phyloP scores from a whole-genome alignment of 2,797 vertebrate genomes.

The Paramormyrops hopkinsi region DNA sequence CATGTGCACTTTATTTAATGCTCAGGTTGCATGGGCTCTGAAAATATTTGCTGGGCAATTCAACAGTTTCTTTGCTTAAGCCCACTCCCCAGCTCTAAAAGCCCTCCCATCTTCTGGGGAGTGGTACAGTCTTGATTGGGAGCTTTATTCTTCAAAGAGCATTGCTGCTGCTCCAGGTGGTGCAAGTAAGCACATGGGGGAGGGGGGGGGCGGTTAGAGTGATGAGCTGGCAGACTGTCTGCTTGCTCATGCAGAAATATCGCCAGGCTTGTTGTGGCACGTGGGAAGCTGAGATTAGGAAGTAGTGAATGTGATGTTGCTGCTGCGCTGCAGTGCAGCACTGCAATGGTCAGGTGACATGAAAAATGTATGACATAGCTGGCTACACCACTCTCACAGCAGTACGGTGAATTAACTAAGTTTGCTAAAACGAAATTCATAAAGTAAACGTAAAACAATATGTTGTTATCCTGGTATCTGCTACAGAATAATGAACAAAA shows the following conservation, averaged over 20 bases:
- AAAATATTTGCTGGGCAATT: background rate
- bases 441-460: background rate
- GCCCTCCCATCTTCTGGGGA: background rate
- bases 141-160: background rate
- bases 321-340: background rate
- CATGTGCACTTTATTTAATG: background rate
- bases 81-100: background rate
- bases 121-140: background rate
- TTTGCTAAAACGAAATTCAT: background rate
- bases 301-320: background rate
- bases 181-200: background rate
- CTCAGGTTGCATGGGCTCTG: background rate
- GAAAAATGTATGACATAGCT: background rate
- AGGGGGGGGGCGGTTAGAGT: slow-evolving; percentile 17
- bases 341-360: background rate
- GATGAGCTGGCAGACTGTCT: slow-evolving; percentile 54
- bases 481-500: background rate
- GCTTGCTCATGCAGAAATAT: slow-evolving; percentile 51
- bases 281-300: slow-evolving; percentile 34
- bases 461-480: background rate
- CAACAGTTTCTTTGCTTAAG: background rate
- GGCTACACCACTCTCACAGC: background rate
- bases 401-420: background rate
- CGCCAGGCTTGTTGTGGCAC: slow-evolving; percentile 51
- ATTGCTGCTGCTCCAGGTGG: background rate